These are phyloP conservation scores for Scaeva pyrastri DNA, from an alignment of 2,888 invertebrate species.

Conservation along the genomic window DNA sequence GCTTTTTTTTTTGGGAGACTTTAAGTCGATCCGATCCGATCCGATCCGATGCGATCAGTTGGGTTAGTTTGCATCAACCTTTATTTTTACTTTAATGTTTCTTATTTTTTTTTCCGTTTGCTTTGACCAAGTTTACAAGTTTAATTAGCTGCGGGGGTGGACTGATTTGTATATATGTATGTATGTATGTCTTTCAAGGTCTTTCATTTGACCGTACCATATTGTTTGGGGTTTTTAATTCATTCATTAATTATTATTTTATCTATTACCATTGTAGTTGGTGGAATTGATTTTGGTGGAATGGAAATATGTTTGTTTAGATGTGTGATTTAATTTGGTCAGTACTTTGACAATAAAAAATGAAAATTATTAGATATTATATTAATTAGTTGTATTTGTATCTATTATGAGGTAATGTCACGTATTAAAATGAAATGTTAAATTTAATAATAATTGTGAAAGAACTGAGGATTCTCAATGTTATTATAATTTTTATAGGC, in stretches of 20 bases:
- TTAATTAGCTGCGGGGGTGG: conserved; percentile 30
- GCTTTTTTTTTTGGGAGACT: conserved; percentile 28
- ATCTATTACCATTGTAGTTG: background rate
- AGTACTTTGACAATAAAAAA: too few relatives aligned
- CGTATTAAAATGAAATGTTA: conserved; percentile 59
- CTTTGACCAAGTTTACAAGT: background rate
- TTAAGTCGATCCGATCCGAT: too few relatives aligned
- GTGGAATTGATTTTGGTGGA: too few relatives aligned
- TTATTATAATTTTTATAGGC: too few relatives aligned
- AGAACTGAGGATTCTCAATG: conserved; percentile 2
- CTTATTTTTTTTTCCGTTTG: background rate
- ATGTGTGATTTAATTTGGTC: too few relatives aligned
- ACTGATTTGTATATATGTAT: background rate
- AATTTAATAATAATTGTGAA: background rate
- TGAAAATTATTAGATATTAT: background rate
- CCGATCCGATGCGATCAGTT: background rate
- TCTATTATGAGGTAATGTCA: conserved; percentile 56
- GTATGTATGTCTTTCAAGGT: conserved; percentile 43
- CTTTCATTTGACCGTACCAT: conserved; percentile 7
- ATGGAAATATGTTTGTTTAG: too few relatives aligned
- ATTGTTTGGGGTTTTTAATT: conserved; percentile 12
- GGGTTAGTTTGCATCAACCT: conserved; percentile 9
- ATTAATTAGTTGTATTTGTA: conserved; percentile 36
- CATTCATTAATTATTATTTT: conserved; percentile 36
- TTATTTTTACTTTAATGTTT: background rate